Evolutionary conservation across 2,888 invertebrate species (phyloP).

Genomic region (Pyrochroa serraticornis): DNA sequence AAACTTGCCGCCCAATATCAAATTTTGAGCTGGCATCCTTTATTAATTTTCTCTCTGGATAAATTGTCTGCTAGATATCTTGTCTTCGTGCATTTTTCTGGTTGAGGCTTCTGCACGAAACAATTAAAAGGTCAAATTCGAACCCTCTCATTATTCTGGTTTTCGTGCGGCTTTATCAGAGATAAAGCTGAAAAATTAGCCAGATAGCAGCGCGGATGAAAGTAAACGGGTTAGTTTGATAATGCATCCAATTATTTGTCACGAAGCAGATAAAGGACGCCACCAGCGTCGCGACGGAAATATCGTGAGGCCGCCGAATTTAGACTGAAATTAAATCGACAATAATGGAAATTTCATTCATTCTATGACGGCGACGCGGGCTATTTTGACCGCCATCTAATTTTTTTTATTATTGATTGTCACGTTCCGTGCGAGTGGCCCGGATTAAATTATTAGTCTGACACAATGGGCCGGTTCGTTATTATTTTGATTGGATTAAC

Average conservation of each 20-base stretch:
- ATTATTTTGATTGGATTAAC: no score
- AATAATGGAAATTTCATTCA: conserved; percentile 34
- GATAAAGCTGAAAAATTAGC: conserved; percentile 39
- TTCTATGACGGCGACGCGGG: conserved; percentile 29
- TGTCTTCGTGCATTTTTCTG: not conserved
- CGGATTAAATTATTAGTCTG: no score
- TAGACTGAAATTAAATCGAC: conserved; percentile 34
- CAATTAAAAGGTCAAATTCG: conserved; percentile 11
- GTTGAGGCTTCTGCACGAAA: not conserved
- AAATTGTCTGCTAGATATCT: not conserved
- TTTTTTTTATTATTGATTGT: not conserved
- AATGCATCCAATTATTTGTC: conserved; percentile 39
- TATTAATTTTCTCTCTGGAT: no score
- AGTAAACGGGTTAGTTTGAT: conserved; percentile 33
- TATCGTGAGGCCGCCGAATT: conserved; percentile 20
- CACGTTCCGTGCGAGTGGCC: not conserved
- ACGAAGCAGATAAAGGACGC: conserved; percentile 35
- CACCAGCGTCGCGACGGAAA: conserved; percentile 3
- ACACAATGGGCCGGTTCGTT: no score
- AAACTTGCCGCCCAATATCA: no score
- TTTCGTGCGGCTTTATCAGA: conserved; percentile 14
- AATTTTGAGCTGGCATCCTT: no score
- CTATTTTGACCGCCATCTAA: not conserved
- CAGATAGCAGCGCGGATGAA: conserved; percentile 33
- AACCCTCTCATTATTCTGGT: conserved; percentile 6